Evolutionary conservation across 2,113 vertebrate genomes (phyloP).

Genomic region (Brachionichthys hirsutus): DNA sequence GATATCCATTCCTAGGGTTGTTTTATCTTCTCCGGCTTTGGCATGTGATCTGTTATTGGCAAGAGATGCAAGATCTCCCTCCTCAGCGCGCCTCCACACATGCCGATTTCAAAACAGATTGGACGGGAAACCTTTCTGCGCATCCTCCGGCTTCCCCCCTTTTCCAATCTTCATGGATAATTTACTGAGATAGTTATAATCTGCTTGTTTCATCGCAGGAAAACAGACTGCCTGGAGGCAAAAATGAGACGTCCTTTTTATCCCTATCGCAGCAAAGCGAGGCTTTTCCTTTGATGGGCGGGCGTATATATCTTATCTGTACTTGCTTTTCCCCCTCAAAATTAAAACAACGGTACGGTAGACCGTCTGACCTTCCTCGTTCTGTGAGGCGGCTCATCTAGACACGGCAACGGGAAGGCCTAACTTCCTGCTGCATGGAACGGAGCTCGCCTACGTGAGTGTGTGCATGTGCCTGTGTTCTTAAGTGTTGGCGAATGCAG

Average conservation of each 20-base stretch:
- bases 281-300: not conserved
- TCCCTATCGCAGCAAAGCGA: constrained; percentile 10
- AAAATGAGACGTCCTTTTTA: constrained; percentile 21
- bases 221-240: constrained; percentile 27
- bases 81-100: not conserved
- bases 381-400: constrained; percentile 18
- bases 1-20: constrained; percentile 16
- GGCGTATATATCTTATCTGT: not conserved
- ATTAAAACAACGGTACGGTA: constrained; percentile 13
- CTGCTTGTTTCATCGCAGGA: constrained; percentile 38
- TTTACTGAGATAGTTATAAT: constrained; percentile 47
- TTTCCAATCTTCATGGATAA: constrained; percentile 25
- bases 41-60: constrained; percentile 21
- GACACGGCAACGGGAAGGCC: constrained; percentile 37
- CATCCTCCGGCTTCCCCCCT: constrained; percentile 20
- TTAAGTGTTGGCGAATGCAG: constrained; percentile 31
- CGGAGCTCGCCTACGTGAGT: constrained; percentile 20
- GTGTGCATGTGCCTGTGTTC: constrained; percentile 12
- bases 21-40: constrained; percentile 18
- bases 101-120: constrained; percentile 51
- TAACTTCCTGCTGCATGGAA: not conserved
- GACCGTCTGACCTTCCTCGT: constrained; percentile 30
- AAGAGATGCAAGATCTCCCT: constrained; percentile 18
- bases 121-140: constrained; percentile 29
- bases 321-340: not conserved